Conservation (phyloP, 2,888 invertebrate species). For the Gryllus longicercus region DNA sequence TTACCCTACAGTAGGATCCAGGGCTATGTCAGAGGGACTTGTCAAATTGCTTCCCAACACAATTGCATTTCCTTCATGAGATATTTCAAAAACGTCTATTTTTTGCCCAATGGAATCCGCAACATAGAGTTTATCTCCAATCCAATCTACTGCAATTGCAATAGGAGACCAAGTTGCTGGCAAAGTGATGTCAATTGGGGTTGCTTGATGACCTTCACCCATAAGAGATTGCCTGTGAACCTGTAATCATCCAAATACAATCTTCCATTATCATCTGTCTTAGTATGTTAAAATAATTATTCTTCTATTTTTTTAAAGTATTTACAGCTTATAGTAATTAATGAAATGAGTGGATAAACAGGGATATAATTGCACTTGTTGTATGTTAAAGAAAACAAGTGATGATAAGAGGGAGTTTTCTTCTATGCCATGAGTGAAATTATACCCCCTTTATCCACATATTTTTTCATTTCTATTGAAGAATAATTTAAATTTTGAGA, state of each 20-base stretch:
- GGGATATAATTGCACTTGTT: too few relatives aligned
- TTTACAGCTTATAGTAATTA: neutral
- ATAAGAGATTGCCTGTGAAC: slow-evolving; percentile 60
- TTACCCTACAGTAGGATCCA: slow-evolving; percentile 85
- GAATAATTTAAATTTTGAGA: too few relatives aligned
- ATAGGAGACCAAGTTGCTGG: slow-evolving; percentile 87
- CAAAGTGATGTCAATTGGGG: slow-evolving; percentile 61
- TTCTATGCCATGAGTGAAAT: too few relatives aligned
- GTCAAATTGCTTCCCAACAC: slow-evolving; percentile 88
- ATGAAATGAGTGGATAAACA: neutral
- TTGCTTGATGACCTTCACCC: slow-evolving; percentile 39
- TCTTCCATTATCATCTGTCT: too few relatives aligned
- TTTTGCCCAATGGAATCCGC: slow-evolving; percentile 90
- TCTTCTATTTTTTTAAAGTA: neutral
- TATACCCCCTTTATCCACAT: too few relatives aligned
- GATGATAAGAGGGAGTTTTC: too few relatives aligned
- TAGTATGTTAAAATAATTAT: too few relatives aligned
- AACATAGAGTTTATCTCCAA: slow-evolving; percentile 92
- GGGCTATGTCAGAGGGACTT: slow-evolving; percentile 83
- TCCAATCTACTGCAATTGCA: slow-evolving; percentile 93
- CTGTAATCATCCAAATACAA: slow-evolving; percentile 44
- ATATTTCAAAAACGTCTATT: slow-evolving; percentile 89
- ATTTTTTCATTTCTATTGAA: too few relatives aligned
- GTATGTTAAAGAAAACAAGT: too few relatives aligned
- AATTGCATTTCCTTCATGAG: slow-evolving; percentile 83